Conservation (phyloP, 2,888 invertebrate species). For the Notodonta ziczac region DNA sequence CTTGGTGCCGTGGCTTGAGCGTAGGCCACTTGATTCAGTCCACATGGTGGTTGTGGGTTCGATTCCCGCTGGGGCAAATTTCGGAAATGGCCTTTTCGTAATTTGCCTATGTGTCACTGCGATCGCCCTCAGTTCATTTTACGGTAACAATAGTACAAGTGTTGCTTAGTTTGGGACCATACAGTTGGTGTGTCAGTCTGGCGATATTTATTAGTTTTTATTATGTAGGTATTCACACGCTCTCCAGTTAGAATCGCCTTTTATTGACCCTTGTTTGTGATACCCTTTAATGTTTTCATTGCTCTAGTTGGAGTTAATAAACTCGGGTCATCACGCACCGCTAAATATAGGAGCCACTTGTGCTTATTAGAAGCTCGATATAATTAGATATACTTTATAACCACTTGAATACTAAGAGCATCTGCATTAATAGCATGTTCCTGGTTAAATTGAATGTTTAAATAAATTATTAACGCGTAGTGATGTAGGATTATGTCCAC, state of each 20-base stretch:
- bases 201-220: too few relatives aligned
- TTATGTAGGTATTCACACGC: background rate
- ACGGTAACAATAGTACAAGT: too few relatives aligned
- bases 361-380: conserved; percentile 55
- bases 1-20: too few relatives aligned
- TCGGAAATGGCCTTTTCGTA: too few relatives aligned
- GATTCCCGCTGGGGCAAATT: too few relatives aligned
- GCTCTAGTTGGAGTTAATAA: conserved; percentile 46
- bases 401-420: conserved; percentile 39
- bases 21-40: too few relatives aligned
- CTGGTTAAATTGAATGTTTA: conserved; percentile 18
- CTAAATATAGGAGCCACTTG: conserved; percentile 68
- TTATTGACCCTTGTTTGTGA: background rate
- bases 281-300: conserved; percentile 22
- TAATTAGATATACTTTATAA: conserved; percentile 57
- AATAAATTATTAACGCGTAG: conserved; percentile 30
- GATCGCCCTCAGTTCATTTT: too few relatives aligned
- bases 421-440: conserved; percentile 12
- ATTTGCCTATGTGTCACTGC: too few relatives aligned
- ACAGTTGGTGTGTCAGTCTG: too few relatives aligned
- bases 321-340: conserved; percentile 56
- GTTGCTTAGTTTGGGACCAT: too few relatives aligned
- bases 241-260: background rate
- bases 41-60: too few relatives aligned
- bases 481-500: conserved; percentile 22